A percentile compares a stretch with the other conserved stretches of the same genome.
These are phyloP conservation scores for Podocnemis expansa DNA, from an alignment of 2,113 vertebrate genomes.

Conservation along the genomic window DNA sequence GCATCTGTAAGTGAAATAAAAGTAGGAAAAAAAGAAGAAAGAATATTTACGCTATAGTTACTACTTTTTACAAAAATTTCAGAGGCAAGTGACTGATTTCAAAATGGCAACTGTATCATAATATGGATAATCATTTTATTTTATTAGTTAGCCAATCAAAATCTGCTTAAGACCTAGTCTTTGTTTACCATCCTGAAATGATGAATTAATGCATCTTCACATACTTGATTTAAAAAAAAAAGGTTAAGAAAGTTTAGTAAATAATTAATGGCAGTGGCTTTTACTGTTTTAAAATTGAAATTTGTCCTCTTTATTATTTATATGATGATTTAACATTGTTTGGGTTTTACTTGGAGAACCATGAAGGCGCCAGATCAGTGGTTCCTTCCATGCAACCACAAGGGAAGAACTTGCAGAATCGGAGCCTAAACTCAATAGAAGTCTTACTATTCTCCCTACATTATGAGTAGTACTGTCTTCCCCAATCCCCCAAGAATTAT, in stretches of 20 bases:
- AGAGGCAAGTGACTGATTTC: neutral
- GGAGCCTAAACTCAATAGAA: neutral
- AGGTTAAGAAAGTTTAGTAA: neutral
- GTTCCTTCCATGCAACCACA: neutral
- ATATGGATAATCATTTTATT: neutral
- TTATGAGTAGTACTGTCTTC: neutral
- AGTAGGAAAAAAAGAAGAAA: neutral
- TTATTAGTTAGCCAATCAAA: neutral
- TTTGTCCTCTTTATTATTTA: fast-evolving
- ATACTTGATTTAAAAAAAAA: neutral
- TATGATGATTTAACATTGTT: neutral
- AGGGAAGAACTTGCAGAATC: neutral
- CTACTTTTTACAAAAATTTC: neutral
- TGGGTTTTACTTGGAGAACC: neutral
- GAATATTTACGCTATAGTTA: neutral
- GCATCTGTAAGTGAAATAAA: neutral
- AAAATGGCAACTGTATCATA: neutral
- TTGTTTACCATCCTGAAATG: neutral
- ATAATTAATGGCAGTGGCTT: neutral
- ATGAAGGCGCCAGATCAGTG: neutral
- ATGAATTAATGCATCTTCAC: neutral
- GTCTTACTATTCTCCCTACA: neutral
- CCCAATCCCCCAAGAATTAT: neutral
- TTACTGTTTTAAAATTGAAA: neutral
- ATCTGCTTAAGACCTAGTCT: neutral